These are phyloP conservation scores for Pseudorectes ferrugineus DNA, from an alignment of 2,113 vertebrate genomes.

Conservation along the genomic window DNA sequence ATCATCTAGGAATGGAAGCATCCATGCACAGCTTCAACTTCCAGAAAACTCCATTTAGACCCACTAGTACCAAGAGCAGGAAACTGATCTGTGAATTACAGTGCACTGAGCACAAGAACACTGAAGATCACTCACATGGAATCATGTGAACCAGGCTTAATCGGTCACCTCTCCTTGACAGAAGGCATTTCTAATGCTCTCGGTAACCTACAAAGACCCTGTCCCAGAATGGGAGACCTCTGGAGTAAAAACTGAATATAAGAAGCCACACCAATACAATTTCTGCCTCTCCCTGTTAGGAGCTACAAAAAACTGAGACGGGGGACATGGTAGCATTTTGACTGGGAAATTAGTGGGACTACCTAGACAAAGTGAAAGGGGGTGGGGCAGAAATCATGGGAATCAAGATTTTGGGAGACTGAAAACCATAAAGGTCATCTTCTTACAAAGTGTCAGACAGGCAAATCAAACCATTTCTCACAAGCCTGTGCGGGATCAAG, in stretches of 20 bases:
- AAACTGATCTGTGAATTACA: not conserved
- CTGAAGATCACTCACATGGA: not conserved
- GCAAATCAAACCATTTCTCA: not conserved
- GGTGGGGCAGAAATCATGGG: fast-evolving
- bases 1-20: not conserved
- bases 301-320: not conserved
- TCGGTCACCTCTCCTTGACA: not conserved
- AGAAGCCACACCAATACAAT: not conserved
- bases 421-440: not conserved
- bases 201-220: not conserved
- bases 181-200: not conserved
- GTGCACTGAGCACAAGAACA: not conserved
- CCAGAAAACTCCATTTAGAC: not conserved
- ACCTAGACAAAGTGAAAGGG: not conserved
- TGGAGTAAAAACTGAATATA: not conserved
- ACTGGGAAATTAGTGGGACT: not conserved
- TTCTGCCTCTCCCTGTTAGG: not conserved
- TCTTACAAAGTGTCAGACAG: not conserved
- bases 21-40: not conserved
- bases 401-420: not conserved
- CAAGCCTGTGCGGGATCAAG: not conserved
- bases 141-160: not conserved
- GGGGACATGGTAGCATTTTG: not conserved
- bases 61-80: not conserved
- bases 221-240: not conserved